phyloP scores from a whole-genome alignment of 2,113 vertebrate species.

The Hippocampus abdominalis region DNA sequence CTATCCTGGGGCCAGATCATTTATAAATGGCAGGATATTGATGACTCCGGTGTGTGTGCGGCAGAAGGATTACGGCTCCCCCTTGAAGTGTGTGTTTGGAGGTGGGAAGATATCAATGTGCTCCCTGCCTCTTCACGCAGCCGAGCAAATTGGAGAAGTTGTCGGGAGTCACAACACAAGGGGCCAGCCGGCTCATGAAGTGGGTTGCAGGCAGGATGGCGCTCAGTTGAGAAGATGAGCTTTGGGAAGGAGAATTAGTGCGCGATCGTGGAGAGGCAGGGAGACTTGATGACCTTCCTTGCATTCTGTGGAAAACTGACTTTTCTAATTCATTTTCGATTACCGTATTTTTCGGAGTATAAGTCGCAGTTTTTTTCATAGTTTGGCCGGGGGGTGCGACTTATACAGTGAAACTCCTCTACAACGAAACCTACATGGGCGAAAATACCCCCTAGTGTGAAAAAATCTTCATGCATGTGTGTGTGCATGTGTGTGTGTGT shows the following conservation, averaged over 20 bases:
- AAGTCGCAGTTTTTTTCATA: too few relatives aligned
- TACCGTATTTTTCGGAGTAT: too few relatives aligned
- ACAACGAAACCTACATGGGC: too few relatives aligned
- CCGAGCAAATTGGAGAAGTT: constrained; percentile 92
- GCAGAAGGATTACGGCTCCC: constrained; percentile 23
- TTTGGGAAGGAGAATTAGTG: constrained; percentile 12
- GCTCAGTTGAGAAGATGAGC: constrained; percentile 34
- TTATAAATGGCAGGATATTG: constrained; percentile 79
- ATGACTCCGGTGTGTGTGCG: constrained; percentile 63
- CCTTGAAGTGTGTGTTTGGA: constrained; percentile 51
- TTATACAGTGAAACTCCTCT: too few relatives aligned
- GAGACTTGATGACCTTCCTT: background rate
- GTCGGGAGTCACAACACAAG: constrained; percentile 86
- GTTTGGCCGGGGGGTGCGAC: too few relatives aligned
- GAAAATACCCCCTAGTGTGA: too few relatives aligned
- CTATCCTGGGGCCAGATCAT: constrained; percentile 75
- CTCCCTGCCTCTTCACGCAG: constrained; percentile 83
- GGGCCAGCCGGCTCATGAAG: constrained; percentile 60
- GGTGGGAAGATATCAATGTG: constrained; percentile 79
- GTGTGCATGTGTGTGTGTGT: too few relatives aligned
- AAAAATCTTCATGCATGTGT: too few relatives aligned
- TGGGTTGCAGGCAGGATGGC: constrained; percentile 50
- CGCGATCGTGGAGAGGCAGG: background rate
- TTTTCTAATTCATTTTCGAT: background rate
- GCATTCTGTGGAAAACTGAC: background rate